Evolutionary conservation across 1,140 invertebrate species (phyloP).

Genomic region (Armadillidium nasatum): DNA sequence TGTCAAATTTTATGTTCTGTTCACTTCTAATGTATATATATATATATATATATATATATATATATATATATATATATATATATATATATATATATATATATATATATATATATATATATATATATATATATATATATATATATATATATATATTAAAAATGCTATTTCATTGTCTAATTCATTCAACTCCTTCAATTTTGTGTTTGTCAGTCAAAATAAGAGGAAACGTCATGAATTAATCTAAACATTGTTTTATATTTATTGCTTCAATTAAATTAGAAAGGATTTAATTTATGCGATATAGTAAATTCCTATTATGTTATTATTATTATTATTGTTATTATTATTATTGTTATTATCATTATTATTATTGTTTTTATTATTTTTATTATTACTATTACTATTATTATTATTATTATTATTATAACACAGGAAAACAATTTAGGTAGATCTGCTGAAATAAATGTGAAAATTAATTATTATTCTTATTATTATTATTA

Average conservation of each 20-base stretch:
- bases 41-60: slow-evolving; percentile 11
- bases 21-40: too few relatives aligned
- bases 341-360: slow-evolving; percentile 8
- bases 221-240: too few relatives aligned
- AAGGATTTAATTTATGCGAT: too few relatives aligned
- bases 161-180: not conserved
- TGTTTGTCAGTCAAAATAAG: not conserved
- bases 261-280: too few relatives aligned
- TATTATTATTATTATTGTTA: slow-evolving; percentile 12
- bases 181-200: not conserved
- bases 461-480: too few relatives aligned
- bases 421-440: not conserved
- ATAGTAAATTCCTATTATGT: not conserved
- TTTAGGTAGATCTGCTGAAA: too few relatives aligned
- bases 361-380: not conserved
- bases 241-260: too few relatives aligned
- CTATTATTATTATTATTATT: not conserved
- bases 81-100: slow-evolving; percentile 15
- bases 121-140: slow-evolving; percentile 15
- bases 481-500: too few relatives aligned
- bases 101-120: slow-evolving; percentile 12
- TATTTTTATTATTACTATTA: not conserved
- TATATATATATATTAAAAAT: not conserved
- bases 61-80: slow-evolving; percentile 12
- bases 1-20: not conserved